Base-by-base conservation (phyloP, 2,888 invertebrate species). In the Apocheima hispidaria region DNA sequence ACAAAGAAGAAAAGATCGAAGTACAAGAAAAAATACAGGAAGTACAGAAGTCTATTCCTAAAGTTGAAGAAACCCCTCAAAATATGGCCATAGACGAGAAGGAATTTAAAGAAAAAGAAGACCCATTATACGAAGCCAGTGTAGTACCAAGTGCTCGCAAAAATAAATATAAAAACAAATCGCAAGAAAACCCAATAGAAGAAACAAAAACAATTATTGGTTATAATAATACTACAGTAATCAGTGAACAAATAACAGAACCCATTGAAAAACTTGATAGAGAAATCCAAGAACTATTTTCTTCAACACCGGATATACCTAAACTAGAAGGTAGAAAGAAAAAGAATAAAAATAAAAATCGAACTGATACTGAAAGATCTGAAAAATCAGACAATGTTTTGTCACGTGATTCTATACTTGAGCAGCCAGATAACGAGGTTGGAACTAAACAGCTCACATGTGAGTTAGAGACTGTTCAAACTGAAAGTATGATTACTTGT, bases 331-430 rank as follows among this genome's bases (percentile, higher is more conserved):
- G 18, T 2, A 86, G 77, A 54, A 85, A 84, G 68, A 91, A 90
- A 73, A 91, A 90, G 67, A 90, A 87, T 60, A 90, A 91, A 60
- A 90, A 90, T 65, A 90, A 90, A 63, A 89, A 87, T 64, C 79
- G 81, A 0, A 79, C 69, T 67, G 91, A 90, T 68, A 88, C 87
- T 6, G 90, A 90, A 65, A 84, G 70, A 65, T 86, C 87, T 12
- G 90, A 88, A 5, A 84, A 83, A 63, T 65, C 68, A 14, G 86
- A 86, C 35, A 87, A 84, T 43, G 56, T 69, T 4, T n/a, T 76
- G 7, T 74, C 81, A n/a, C 86, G 86, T 61, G 18, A 4, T n/a
- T 26, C n/a, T 14, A 75, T 79, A 43, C n/a, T 18, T 2, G 40
- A 56, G 20, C 63, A 70, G 14, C 14, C 20, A 14, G 64, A 69